Base-by-base conservation (phyloP, 2,113 vertebrate genomes). In the Nerophis ophidion region DNA sequence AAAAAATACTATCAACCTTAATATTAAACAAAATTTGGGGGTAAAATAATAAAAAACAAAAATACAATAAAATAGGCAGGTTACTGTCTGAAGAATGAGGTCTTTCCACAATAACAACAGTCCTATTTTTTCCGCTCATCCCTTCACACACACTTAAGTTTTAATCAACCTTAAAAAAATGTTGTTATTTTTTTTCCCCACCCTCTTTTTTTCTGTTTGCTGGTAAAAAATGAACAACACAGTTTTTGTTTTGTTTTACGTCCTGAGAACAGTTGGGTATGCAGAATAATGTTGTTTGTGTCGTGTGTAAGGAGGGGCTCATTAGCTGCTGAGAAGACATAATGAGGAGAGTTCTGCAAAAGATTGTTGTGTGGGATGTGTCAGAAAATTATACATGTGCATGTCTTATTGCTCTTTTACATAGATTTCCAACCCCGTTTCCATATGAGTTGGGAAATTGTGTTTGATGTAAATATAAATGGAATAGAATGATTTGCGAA, bases 121-220 rank as follows among this genome's bases (percentile, higher is more conserved):
- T 49, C 42, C 3, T 7, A 56, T 52, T 16, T 52, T 33, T 56
- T 16, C 9, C 50, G 64, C 52, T 33, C 7, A 46, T 46, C 34
- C 38, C n/a, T 51, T 42, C 14, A 6, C 66, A 63, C 61, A 33
- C 52, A 54, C 60, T 55, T 52, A 16, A 51, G 57, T 64, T 66
- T 66, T 55, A 77, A 76, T 72, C 72, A 74, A 75, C 63, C 57
- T 61, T 47, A 59, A 65, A 70, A 74, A 26, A 26, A n/a, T n/a
- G n/a, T n/a, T 26, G 1, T 26, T 26, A 2, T 81, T 61, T 77
- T 47, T 45, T 55, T 48, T 50, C 33, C 35, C 8, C 34, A 5
- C n/a, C n/a, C 36, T 36, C 61, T 49, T 53, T 3, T 3, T 48
- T 11, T 46, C 5, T 10, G 48, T 33, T 1, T 12, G 8, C 15